Evolutionary conservation across 2,888 invertebrate species (phyloP), one percentile per base, ranked within the genome.

Genomic region (Caenorhabditis auriculariae): DNA sequence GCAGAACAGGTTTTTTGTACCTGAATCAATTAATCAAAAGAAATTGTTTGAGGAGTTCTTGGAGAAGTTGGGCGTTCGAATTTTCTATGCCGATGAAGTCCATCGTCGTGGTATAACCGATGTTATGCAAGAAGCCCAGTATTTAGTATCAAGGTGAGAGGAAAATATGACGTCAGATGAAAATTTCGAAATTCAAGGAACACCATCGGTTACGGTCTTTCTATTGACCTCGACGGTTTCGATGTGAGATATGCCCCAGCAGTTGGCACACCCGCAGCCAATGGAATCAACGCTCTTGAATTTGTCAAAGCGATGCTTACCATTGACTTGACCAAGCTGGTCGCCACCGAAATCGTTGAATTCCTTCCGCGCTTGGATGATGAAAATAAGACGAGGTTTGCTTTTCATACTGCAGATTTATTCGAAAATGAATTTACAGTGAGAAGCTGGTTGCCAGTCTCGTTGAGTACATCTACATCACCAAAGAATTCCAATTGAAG

Each of bases 161-260:
- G 12, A 17, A 2, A 41, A 19, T 23, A 26, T 23, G n/a, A 17
- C 29, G 17, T 51, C 32, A n/a, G 54, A 51, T 29, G 24, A 15
- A 43, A 12, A 37, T 9, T 43, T 29, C 5, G 42, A 26, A 19
- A 2, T 15, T 66, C 46, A 43, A 63, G 71, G 53, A 66, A 71
- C 39, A 74, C 76, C 19, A 52, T 64, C 24, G 76, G 75, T 38
- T 76, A 67, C 54, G 75, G 75, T 12, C 60, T 76, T 50, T 68
- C 67, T 7, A 75, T 76, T 66, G 76, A 76, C 54, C 60, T 76
- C n/a, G 76, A 76, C 54, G 76, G 75, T 0, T 76, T 76, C 50
- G 74, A 73, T 42, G 69, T 72, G 0, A 54, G 55, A 1, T 72
- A 66, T 47, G 76, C 75, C 2, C 76, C 76, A 12, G 76, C 76